Percentiles rank a stretch among this genome's conserved stretches.
Conservation (phyloP, 53 echinoderm and acorn worm species). For the Holothuria leucospilota region DNA sequence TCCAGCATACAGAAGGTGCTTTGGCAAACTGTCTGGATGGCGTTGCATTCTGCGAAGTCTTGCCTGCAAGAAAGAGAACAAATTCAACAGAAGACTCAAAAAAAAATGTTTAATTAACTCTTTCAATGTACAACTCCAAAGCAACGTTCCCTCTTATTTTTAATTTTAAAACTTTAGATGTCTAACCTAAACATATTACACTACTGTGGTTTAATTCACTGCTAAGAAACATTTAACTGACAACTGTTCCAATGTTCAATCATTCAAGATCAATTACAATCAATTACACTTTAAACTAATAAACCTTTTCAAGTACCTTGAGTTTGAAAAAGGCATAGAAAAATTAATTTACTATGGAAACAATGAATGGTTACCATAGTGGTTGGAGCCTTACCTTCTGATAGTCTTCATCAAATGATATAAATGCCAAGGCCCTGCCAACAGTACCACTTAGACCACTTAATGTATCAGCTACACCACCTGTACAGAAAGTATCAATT, state of each 20-base stretch:
- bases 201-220: too few relatives aligned
- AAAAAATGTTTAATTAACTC: not conserved
- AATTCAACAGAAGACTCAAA: not conserved
- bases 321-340: too few relatives aligned
- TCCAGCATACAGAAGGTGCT: slow-evolving; percentile 82
- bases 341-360: too few relatives aligned
- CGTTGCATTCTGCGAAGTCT: slow-evolving; percentile 81
- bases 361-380: too few relatives aligned
- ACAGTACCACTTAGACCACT: slow-evolving; percentile 79
- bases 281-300: too few relatives aligned
- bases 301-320: too few relatives aligned
- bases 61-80: slow-evolving; percentile 66
- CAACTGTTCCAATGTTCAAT: too few relatives aligned
- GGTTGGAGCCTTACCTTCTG: slow-evolving; percentile 70
- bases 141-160: not conserved
- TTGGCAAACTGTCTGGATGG: slow-evolving; percentile 89
- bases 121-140: not conserved
- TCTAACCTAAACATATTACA: too few relatives aligned
- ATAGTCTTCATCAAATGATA: slow-evolving; percentile 93
- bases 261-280: too few relatives aligned
- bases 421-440: slow-evolving; percentile 84
- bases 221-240: too few relatives aligned
- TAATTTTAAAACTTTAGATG: too few relatives aligned
- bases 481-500: slow-evolving; percentile 27
- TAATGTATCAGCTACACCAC: slow-evolving; percentile 92